phyloP scores from a whole-genome alignment of 2,113 vertebrate genomes.

The Amblyornis subalaris region DNA sequence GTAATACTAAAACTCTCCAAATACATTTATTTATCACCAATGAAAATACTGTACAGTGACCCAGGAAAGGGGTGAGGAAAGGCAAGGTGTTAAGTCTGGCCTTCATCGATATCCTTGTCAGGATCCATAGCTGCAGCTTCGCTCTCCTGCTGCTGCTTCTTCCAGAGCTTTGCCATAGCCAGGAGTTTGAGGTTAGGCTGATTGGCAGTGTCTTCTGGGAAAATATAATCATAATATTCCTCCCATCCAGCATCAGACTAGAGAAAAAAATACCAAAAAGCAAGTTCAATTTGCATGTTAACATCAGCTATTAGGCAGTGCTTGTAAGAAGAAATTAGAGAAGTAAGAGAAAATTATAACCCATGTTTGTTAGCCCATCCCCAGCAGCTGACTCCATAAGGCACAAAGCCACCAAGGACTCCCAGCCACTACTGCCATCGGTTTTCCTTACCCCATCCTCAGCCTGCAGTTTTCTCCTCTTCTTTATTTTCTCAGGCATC shows the following conservation, averaged over 20 bases:
- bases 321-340: background rate
- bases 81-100: constrained; percentile 46
- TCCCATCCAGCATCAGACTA: constrained; percentile 98
- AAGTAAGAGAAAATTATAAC: background rate
- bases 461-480: constrained; percentile 93
- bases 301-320: background rate
- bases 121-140: constrained; percentile 67
- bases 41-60: constrained; percentile 61
- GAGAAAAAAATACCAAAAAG: background rate
- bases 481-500: constrained; percentile 97
- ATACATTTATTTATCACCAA: constrained; percentile 43
- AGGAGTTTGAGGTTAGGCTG: constrained; percentile 97
- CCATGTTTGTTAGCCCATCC: background rate
- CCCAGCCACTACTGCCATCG: background rate
- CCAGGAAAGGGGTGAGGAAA: background rate
- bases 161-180: constrained; percentile 99
- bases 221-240: constrained; percentile 98
- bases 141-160: constrained; percentile 82
- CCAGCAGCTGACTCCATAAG: background rate
- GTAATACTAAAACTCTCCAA: constrained; percentile 2
- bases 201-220: constrained; percentile 96
- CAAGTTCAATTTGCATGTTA: background rate
- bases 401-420: background rate
- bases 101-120: constrained; percentile 67
- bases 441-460: constrained; percentile 88